Base-by-base conservation (phyloP, 2,113 vertebrate genomes). In the Steatornis caripensis region DNA sequence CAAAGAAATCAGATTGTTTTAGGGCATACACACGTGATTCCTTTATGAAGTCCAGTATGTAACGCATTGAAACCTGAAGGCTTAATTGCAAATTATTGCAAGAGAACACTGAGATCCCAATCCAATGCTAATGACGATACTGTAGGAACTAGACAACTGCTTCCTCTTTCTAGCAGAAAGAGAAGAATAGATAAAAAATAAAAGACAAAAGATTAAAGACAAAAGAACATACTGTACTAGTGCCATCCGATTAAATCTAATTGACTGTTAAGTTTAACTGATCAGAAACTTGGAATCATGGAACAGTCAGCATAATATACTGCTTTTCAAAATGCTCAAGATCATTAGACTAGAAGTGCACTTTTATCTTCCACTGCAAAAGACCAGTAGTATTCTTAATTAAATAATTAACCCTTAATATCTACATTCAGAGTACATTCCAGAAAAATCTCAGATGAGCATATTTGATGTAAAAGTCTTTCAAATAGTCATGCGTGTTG, bases 351-450 rank as follows among this genome's bases (percentile, higher is more conserved):
- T 46, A 46, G 70, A 89, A 93, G 30, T 61, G 41, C 34, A 45
- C 66, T 96, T 91, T 92, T 65, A 54, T 88, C 60, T 93, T 91
- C 61, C 30, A 64, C 9, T 83, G 16, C 29, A 69, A 82, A 92
- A 95, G n/a, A 94, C 65, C 37, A 80, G 6, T 70, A 41, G 41
- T 89, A 61, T 58, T 92, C 45, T 88, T 94, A 90, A 93, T 96
- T 95, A 93, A 78, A 89, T 96, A 90, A 84, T 61, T 89, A n/a
- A 8, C 43, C 41, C 22, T 81, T 55, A 75, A 19, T 18, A 89
- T 93, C 45, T 58, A 61, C 13, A 43, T 76, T 75, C 23, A 80
- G 51, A 58, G 6, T n/a, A 68, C 8, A 70, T 85, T 82, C 15
- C 95, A 86, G 41, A 93, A 91, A 92, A 88, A 53, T 1, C 4